A percentile compares a stretch with the other conserved stretches of the same genome.
phyloP scores from a whole-genome alignment of 2,888 invertebrate species.

The Thecocarcelia acutangulata region DNA sequence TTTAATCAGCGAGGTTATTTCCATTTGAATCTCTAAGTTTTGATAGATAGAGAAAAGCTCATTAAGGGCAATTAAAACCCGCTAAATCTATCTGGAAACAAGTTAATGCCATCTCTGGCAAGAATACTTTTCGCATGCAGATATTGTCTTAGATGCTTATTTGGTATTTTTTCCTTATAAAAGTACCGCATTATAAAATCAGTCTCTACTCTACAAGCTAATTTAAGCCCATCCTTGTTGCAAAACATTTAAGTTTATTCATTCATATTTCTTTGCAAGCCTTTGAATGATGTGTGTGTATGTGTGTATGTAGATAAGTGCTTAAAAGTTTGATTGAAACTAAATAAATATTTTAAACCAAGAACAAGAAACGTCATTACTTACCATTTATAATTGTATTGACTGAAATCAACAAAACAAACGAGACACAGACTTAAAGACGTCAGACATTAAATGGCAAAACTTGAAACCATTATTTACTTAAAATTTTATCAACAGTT shows the following conservation, averaged over 20 bases:
- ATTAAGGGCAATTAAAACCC: too few relatives aligned
- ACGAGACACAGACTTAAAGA: slow-evolving; percentile 59
- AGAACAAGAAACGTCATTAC: slow-evolving; percentile 28
- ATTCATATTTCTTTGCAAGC: slow-evolving; percentile 13
- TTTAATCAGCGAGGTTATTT: too few relatives aligned
- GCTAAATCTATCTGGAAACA: too few relatives aligned
- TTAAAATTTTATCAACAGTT: background rate
- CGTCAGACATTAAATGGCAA: slow-evolving; percentile 59
- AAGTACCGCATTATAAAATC: too few relatives aligned
- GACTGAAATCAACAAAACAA: slow-evolving; percentile 42
- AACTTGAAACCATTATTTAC: slow-evolving; percentile 24
- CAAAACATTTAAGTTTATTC: background rate
- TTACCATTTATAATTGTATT: slow-evolving; percentile 35
- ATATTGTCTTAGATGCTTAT: too few relatives aligned
- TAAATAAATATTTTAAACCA: slow-evolving; percentile 23
- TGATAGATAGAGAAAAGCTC: too few relatives aligned
- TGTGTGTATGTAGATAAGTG: background rate
- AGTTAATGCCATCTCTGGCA: too few relatives aligned
- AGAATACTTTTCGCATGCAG: too few relatives aligned
- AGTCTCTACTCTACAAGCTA: too few relatives aligned
- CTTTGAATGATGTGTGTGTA: background rate
- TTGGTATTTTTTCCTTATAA: too few relatives aligned
- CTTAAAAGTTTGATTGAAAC: slow-evolving; percentile 10
- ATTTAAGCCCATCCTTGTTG: background rate
- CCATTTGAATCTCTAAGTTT: too few relatives aligned